A percentile compares a stretch with the other conserved stretches of the same genome.
Conservation (phyloP, 1,140 invertebrate genomes). For the Arctopsyche grandis region DNA sequence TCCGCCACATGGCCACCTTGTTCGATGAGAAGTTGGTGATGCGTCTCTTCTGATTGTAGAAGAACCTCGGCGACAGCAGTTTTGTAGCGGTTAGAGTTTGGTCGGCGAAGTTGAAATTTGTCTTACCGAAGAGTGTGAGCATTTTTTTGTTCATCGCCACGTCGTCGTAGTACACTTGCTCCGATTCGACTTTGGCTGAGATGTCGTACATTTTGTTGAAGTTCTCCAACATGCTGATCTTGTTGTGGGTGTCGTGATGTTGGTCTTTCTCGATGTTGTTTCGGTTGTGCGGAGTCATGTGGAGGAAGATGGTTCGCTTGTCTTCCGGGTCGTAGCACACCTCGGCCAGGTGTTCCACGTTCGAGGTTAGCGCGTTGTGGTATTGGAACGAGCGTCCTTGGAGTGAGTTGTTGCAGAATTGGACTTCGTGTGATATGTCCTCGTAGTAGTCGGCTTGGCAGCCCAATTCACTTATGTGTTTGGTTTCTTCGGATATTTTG, state of each 20-base stretch:
- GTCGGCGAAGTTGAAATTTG: conserved; percentile 57
- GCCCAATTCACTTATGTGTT: conserved; percentile 60
- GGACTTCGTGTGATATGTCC: conserved; percentile 60
- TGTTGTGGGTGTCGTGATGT: conserved; percentile 55
- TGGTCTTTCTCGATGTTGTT: conserved; percentile 54
- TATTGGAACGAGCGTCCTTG: conserved; percentile 61
- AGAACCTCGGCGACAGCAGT: conserved; percentile 59
- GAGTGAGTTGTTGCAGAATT: conserved; percentile 57
- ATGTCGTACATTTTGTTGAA: conserved; percentile 64
- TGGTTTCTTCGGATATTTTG: conserved; percentile 55
- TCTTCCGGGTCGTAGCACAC: conserved; percentile 62
- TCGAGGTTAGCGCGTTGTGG: conserved; percentile 45
- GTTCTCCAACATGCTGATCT: conserved; percentile 62
- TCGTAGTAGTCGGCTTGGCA: conserved; percentile 62
- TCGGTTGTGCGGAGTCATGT: conserved; percentile 53
- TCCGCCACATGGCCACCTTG: conserved; percentile 59
- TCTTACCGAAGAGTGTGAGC: conserved; percentile 58
- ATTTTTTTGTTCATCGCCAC: conserved; percentile 57
- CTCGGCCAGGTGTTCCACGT: conserved; percentile 57
- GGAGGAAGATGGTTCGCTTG: conserved; percentile 55
- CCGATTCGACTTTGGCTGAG: conserved; percentile 58
- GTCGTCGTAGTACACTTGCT: conserved; percentile 61
- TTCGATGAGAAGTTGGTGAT: conserved; percentile 61
- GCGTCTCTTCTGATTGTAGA: conserved; percentile 60
- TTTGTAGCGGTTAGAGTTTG: conserved; percentile 57